Percentiles rank a stretch among this genome's conserved stretches.
Conservation (phyloP, 2,797 vertebrate species). For the Falco novaeseelandiae region DNA sequence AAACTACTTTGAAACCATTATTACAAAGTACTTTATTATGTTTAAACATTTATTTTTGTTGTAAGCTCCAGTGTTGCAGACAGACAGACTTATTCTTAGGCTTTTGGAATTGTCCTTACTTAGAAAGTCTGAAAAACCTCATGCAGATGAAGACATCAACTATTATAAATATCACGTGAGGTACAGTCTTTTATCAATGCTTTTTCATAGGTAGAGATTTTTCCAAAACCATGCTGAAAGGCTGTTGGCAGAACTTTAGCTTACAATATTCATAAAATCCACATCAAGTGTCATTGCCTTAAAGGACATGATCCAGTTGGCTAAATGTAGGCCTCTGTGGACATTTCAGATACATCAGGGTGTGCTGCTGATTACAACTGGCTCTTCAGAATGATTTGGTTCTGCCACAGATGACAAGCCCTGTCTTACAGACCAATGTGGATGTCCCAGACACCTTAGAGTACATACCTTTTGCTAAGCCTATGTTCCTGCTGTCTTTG, state of each 20-base stretch:
- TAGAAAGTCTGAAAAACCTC: not conserved
- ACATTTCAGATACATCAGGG: not conserved
- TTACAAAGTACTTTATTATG: not conserved
- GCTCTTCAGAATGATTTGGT: not conserved
- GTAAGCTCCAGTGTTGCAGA: not conserved
- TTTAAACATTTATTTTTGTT: not conserved
- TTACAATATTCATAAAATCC: not conserved
- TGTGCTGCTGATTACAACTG: not conserved
- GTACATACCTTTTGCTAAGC: not conserved
- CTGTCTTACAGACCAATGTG: not conserved
- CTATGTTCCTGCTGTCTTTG: not conserved
- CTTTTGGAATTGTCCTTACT: not conserved
- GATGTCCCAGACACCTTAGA: not conserved
- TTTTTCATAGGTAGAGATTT: not conserved
- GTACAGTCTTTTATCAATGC: not conserved
- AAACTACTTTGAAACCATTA: not conserved
- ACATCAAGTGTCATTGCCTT: not conserved
- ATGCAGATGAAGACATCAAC: not conserved
- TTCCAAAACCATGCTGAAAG: not conserved
- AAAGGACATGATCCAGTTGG: not conserved
- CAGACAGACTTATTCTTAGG: not conserved
- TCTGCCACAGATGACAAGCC: not conserved
- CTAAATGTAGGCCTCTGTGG: not conserved
- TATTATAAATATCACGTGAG: not conserved
- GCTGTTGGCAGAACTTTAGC: not conserved